Conservation (phyloP, 35 echinoderm and acorn worm species). For the Acanthaster planci region DNA sequence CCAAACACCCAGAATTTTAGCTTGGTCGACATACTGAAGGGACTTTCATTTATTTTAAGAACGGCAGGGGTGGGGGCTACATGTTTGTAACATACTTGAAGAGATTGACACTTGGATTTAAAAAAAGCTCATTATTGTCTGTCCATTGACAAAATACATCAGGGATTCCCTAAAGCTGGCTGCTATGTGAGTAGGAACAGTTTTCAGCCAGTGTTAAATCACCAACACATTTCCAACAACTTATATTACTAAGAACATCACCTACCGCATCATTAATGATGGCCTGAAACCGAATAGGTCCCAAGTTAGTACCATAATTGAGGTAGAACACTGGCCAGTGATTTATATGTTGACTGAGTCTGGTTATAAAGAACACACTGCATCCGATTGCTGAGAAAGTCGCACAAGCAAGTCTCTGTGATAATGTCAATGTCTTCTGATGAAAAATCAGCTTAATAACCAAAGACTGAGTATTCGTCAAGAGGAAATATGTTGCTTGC, state of each 20-base stretch:
- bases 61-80: too few relatives aligned
- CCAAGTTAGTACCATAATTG: slow-evolving; percentile 62
- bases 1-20: too few relatives aligned
- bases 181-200: background rate
- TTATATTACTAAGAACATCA: background rate
- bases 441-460: too few relatives aligned
- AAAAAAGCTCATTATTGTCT: background rate
- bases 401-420: slow-evolving; percentile 13
- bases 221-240: slow-evolving; percentile 65
- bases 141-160: background rate
- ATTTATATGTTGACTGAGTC: background rate
- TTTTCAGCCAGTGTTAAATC: slow-evolving; percentile 51
- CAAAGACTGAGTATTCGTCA: too few relatives aligned
- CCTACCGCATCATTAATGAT: slow-evolving; percentile 57
- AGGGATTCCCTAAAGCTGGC: slow-evolving; percentile 5
- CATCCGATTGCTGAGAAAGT: slow-evolving; percentile 13
- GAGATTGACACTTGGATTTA: slow-evolving; percentile 5
- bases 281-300: slow-evolving; percentile 50
- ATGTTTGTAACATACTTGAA: background rate
- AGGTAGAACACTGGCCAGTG: slow-evolving; percentile 36
- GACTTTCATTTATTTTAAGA: too few relatives aligned
- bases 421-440: too few relatives aligned
- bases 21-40: too few relatives aligned
- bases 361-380: slow-evolving; percentile 37
- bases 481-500: too few relatives aligned